phyloP scores from a whole-genome alignment of 2,888 invertebrate species.

The Agrochola macilenta region DNA sequence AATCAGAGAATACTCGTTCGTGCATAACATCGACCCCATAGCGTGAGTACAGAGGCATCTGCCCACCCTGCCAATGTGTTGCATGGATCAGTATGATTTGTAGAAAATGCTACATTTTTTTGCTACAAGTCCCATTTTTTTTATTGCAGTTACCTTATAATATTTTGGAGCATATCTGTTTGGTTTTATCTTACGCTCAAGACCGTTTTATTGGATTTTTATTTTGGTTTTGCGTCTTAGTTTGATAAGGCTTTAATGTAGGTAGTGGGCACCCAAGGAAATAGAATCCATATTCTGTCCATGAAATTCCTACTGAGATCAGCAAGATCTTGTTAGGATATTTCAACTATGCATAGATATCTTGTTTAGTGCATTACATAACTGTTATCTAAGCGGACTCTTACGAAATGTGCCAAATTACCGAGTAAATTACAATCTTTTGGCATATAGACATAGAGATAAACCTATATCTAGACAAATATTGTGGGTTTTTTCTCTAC shows the following conservation, averaged over 20 bases:
- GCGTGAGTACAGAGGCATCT: constrained; percentile 81
- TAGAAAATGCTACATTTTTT: constrained; percentile 18
- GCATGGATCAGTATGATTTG: constrained; percentile 63
- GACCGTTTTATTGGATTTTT: constrained; percentile 11
- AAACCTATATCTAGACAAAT: not conserved
- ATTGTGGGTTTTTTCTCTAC: constrained; percentile 20
- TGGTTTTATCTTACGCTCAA: constrained; percentile 20
- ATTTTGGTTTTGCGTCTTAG: constrained; percentile 33
- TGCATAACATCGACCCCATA: constrained; percentile 87
- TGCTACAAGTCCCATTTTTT: too few species aligned
- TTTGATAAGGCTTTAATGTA: constrained; percentile 24
- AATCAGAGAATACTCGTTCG: constrained; percentile 84
- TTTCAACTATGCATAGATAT: not conserved
- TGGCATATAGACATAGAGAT: constrained; percentile 17
- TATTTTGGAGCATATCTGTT: constrained; percentile 33
- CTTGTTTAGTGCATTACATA: not conserved
- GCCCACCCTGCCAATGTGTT: constrained; percentile 60
- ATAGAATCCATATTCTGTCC: not conserved
- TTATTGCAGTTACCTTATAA: not conserved
- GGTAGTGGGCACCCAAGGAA: not conserved
- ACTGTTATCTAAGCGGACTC: not conserved
- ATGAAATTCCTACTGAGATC: constrained; percentile 6
- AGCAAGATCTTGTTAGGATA: constrained; percentile 12
- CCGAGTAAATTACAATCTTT: constrained; percentile 5
- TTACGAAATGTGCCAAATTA: constrained; percentile 9